Evolutionary conservation across 2,113 vertebrate species (phyloP).

Genomic region (Triplophysa siluroides): DNA sequence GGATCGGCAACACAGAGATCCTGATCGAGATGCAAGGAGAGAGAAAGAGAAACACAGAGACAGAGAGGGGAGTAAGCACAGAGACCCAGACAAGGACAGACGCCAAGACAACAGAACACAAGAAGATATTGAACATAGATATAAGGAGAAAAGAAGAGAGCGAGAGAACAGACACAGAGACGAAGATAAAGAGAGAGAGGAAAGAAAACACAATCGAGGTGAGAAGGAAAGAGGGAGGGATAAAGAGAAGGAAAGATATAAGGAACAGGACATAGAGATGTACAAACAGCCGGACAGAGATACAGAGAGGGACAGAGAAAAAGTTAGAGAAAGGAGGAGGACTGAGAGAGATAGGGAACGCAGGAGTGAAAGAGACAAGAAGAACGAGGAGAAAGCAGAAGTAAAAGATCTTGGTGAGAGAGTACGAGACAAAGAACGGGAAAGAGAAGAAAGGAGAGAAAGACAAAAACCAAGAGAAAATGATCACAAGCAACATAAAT

Average conservation of each 20-base stretch:
- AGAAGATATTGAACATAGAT: background rate
- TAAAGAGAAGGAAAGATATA: slow-evolving; percentile 35
- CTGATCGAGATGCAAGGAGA: slow-evolving; percentile 56
- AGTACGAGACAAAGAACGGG: slow-evolving; percentile 20
- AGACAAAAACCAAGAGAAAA: slow-evolving; percentile 35
- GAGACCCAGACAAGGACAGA: slow-evolving; percentile 60
- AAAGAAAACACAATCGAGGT: slow-evolving; percentile 45
- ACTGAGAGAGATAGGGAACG: slow-evolving; percentile 45
- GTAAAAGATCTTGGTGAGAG: slow-evolving; percentile 7
- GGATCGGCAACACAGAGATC: slow-evolving; percentile 65
- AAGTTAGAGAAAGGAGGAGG: slow-evolving; percentile 34
- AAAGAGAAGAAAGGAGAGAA: slow-evolving; percentile 43
- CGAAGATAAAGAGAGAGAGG: slow-evolving; percentile 30
- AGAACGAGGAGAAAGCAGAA: slow-evolving; percentile 49
- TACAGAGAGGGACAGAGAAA: slow-evolving; percentile 53
- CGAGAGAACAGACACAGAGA: slow-evolving; percentile 47
- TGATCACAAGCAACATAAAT: background rate
- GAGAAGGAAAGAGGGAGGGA: slow-evolving; percentile 47
- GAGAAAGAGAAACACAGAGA: slow-evolving; percentile 56
- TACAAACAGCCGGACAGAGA: slow-evolving; percentile 45
- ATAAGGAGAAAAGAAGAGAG: slow-evolving; percentile 48
- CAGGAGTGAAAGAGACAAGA: slow-evolving; percentile 51
- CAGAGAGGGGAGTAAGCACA: slow-evolving; percentile 42
- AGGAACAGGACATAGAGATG: slow-evolving; percentile 21
- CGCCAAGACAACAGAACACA: slow-evolving; percentile 53